Evolutionary conservation across 2,797 vertebrate genomes (phyloP), one percentile per base, ranked within the genome.

Genomic region (Myotis findleyi): DNA sequence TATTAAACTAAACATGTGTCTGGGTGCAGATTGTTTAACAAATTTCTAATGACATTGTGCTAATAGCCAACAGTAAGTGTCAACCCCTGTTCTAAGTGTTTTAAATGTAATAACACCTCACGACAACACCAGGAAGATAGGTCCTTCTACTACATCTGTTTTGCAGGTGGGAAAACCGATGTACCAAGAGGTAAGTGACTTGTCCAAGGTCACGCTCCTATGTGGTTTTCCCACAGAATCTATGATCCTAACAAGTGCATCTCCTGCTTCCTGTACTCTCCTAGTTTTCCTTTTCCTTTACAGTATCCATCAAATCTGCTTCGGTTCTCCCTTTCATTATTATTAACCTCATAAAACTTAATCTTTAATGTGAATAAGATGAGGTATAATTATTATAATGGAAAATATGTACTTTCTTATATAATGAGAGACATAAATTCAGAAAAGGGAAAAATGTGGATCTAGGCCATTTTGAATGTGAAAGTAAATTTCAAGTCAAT

Each of bases 401-500:
- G 84, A 18, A 94, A 68, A 14, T 23, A 44, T 57, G 71, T 87
- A 7, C 90, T 59, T 72, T 87, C 59, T 75, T 73, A 44, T 73
- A 44, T 47, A 62, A 23, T 59, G 59, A 80, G 36, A 87, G 62
- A 69, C 16, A 86, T 76, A 73, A 83, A 77, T 62, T 72, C 16
- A 71, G 27, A 66, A 36, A 59, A 16, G 2, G 12, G 20, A 68
- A 51, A 92, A 66, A 82, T 91, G 13, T 82, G 17, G 10, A 21
- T 75, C 44, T 41, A 21, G 18, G 51, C 9, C 49, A 77, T 89
- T 83, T 91, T 73, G n/a, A 71, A 64, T 84, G 11, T 53, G 23
- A 64, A 85, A 62, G 10, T 68, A 62, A 81, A 84, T 92, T 93
- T 66, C 44, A 80, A 87, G 30, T 87, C 75, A 36, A 44, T 96